phyloP scores from a whole-genome alignment of 2,888 invertebrate genomes.

The Eulithis testata region DNA sequence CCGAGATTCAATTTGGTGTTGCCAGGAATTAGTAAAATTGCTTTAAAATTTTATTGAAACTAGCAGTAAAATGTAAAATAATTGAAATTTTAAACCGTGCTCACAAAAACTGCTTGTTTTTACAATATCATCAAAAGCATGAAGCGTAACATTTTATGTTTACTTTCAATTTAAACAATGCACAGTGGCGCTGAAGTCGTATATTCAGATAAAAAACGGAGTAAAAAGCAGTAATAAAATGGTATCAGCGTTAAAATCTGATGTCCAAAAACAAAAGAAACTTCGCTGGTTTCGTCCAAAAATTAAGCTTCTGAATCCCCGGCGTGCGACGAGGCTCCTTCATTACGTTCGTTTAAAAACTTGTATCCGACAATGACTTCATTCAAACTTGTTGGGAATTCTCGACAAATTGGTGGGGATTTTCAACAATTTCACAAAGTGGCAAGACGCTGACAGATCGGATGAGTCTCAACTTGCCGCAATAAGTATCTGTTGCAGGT shows the following conservation, averaged over 20 bases:
- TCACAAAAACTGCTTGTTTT: neutral
- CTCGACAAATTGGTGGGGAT: slow-evolving; percentile 26
- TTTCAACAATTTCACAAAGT: slow-evolving; percentile 43
- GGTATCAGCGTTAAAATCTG: slow-evolving; percentile 31
- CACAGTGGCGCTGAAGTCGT: slow-evolving; percentile 16
- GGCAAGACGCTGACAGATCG: slow-evolving; percentile 36
- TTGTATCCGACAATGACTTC: slow-evolving; percentile 41
- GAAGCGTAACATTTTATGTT: slow-evolving; percentile 13
- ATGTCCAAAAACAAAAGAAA: slow-evolving; percentile 31
- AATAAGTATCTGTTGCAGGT: slow-evolving; percentile 46
- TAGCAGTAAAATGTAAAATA: slow-evolving; percentile 7
- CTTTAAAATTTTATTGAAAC: slow-evolving; percentile 44
- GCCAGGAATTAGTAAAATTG: slow-evolving; percentile 52
- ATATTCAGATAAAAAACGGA: slow-evolving; percentile 24
- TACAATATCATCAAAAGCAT: neutral
- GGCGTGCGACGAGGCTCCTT: slow-evolving; percentile 32
- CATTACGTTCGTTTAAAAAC: slow-evolving; percentile 36
- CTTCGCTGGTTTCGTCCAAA: slow-evolving; percentile 22
- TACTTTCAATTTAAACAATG: slow-evolving; percentile 19
- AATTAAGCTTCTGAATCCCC: slow-evolving; percentile 14
- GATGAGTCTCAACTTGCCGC: slow-evolving; percentile 41
- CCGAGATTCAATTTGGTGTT: slow-evolving; percentile 57
- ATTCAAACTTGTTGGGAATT: slow-evolving; percentile 39
- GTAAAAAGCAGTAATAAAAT: slow-evolving; percentile 28
- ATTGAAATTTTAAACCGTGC: slow-evolving; percentile 2